Evolutionary conservation across 2,113 vertebrate genomes (phyloP).

Genomic region (Chlamydotis undulata): DNA sequence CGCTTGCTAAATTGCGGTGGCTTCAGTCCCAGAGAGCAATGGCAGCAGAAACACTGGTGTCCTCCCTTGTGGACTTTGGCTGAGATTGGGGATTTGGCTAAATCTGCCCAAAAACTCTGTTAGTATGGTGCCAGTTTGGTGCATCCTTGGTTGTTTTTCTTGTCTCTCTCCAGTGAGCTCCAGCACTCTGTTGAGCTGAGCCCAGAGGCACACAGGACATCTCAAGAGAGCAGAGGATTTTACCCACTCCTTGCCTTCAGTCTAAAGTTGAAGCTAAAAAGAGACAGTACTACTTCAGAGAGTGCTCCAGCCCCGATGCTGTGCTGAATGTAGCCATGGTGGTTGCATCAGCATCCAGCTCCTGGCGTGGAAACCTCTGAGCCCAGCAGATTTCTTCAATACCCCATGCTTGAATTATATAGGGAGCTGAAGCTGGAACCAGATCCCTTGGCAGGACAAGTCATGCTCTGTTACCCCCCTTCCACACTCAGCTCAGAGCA

Average conservation of each 20-base stretch:
- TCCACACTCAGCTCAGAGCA: neutral
- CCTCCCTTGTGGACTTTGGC: neutral
- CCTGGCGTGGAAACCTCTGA: neutral
- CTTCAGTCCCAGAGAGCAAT: neutral
- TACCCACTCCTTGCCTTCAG: neutral
- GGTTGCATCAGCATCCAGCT: rapidly evolving
- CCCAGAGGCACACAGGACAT: neutral
- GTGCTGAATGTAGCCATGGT: rapidly evolving
- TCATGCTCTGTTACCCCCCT: neutral
- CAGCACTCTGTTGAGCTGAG: neutral
- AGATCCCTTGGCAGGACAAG: neutral
- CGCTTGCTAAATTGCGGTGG: neutral
- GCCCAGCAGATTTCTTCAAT: neutral
- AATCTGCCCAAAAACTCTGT: neutral
- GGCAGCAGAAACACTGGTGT: neutral
- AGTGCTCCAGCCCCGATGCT: neutral
- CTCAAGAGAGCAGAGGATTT: neutral
- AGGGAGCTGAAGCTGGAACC: neutral
- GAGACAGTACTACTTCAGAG: neutral
- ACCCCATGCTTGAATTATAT: neutral
- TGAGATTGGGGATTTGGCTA: neutral
- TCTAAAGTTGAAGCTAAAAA: neutral
- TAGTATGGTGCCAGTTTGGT: neutral
- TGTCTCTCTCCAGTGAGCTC: neutral
- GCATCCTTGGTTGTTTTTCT: neutral